phyloP scores from a whole-genome alignment of 2,797 vertebrate genomes.

The Manis crassicaudata region DNA sequence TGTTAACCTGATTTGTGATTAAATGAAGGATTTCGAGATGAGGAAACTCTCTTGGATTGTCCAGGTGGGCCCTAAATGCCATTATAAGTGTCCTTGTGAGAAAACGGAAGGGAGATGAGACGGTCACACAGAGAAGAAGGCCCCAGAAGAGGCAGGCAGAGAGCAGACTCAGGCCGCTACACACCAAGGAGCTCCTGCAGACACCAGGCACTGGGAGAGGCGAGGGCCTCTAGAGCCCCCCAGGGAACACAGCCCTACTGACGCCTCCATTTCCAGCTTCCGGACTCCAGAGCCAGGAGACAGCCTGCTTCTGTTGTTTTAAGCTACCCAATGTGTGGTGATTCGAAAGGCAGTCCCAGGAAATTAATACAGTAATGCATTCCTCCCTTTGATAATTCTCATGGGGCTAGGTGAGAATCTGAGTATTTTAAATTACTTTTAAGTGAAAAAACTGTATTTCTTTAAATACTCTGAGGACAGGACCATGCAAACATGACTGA shows the following conservation, averaged over 20 bases:
- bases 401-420: not conserved
- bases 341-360: not conserved
- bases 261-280: not conserved
- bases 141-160: not conserved
- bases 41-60: not conserved
- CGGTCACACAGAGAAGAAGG: not conserved
- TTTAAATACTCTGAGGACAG: not conserved
- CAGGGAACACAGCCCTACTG: not conserved
- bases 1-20: not conserved
- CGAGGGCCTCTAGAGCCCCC: not conserved
- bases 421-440: not conserved
- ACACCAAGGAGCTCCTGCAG: not conserved
- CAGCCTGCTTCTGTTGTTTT: not conserved
- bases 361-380: not conserved
- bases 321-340: not conserved
- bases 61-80: not conserved
- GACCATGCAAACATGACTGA: not conserved
- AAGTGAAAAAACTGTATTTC: not conserved
- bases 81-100: not conserved
- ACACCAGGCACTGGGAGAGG: not conserved
- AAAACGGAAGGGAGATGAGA: not conserved
- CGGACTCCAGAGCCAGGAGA: not conserved
- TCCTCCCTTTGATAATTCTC: not conserved
- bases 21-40: not conserved
- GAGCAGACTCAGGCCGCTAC: not conserved